Base-by-base conservation (phyloP, 2,113 vertebrate species). In the Dolichallabes microphthalmus region DNA sequence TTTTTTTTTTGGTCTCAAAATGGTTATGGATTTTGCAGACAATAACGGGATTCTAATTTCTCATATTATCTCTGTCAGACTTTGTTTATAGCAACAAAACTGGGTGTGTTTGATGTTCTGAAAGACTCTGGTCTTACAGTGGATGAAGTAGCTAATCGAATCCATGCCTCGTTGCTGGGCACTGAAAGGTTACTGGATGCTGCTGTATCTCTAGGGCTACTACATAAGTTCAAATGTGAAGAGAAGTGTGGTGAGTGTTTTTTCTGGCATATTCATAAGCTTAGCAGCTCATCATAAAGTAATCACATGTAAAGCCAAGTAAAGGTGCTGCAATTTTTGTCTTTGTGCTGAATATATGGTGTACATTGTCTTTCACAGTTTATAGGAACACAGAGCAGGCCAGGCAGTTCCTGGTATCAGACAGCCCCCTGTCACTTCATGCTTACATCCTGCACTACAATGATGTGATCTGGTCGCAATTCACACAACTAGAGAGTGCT, bases 61-160 rank as follows among this genome's bases (percentile, higher is more conserved):
- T 57, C 25, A 15, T n/a, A 4, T 39, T 4, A 71, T 85, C 4
- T 88, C 64, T 87, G 63, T 79, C 91, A 99, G 98, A 94, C 93
- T 10, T 92, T 99, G 27, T 96, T 98, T 86, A 93, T 94, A 1
- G 96, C 97, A 0, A 96, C 94, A 89, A 94, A 94, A 88, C 88
- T 98, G 88, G 91, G 93, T 58, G 85, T 98, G 27, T 98, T 99
- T 83, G 96, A 98, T 90, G 25, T 94, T n/a, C 90, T 99, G 2
- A 93, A 92, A 22, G 68, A 35, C 11, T 91, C 83, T 4, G 91
- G 92, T 1, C 4, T 92, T 88, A 91, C 88, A 0, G 93, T 94
- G 4, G 82, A 66, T 1, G 94, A 95, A 61, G 63, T 97, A 73
- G 95, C 97, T 60, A 76, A 87, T 64, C 86, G 89, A 71, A 74